Conservation (phyloP, 2,888 invertebrate species). For the Orthonevra nobilis region DNA sequence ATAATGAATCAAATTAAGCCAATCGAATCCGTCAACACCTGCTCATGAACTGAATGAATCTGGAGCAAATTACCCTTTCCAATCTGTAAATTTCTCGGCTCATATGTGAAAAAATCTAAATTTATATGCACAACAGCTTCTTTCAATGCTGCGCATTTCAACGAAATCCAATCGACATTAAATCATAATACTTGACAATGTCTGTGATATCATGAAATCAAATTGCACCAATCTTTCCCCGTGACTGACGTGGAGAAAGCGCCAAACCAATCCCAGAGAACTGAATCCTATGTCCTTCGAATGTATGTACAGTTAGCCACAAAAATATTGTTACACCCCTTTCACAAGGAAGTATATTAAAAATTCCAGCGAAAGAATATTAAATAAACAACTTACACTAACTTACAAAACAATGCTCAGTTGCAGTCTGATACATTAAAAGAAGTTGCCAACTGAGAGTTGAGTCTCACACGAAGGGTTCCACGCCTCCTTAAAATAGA, state of each 20-base stretch:
- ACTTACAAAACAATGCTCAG: no score
- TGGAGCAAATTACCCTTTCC: not conserved
- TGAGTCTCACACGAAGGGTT: no score
- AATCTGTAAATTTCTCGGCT: slow-evolving; percentile 1
- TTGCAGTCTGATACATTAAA: no score
- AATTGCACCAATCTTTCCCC: slow-evolving; percentile 40
- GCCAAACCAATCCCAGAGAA: not conserved
- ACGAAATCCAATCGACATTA: slow-evolving; percentile 30
- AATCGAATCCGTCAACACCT: no score
- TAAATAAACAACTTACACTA: no score
- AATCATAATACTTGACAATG: slow-evolving; percentile 48
- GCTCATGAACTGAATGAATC: no score
- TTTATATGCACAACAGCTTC: slow-evolving; percentile 17
- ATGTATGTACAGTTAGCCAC: not conserved
- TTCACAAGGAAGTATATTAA: no score
- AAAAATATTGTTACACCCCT: no score
- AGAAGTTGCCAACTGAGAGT: no score
- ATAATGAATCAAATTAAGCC: no score
- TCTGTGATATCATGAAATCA: slow-evolving; percentile 43
- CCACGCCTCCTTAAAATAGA: no score
- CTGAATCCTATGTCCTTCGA: slow-evolving; percentile 23
- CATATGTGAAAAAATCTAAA: slow-evolving; percentile 2
- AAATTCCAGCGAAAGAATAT: no score
- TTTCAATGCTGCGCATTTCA: slow-evolving; percentile 17
- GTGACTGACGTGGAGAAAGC: not conserved